Evolutionary conservation across 2,113 vertebrate species (phyloP).

Genomic region (Phrynosoma blainvillii): DNA sequence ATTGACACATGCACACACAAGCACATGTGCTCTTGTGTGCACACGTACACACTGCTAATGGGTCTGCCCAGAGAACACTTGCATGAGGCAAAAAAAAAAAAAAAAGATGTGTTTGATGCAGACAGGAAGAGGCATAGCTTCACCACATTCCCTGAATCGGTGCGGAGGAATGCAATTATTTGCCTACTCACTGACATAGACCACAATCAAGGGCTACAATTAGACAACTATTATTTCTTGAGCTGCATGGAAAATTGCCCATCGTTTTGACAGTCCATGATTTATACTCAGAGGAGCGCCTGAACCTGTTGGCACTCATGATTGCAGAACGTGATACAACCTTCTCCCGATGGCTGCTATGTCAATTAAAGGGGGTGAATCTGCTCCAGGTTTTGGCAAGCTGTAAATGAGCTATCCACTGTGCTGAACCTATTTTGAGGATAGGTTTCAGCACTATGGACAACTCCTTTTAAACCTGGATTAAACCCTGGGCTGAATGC

Average conservation of each 20-base stretch:
- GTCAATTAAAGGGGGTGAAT: too few species aligned
- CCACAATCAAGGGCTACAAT: slow-evolving; percentile 73
- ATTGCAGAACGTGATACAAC: slow-evolving; percentile 30
- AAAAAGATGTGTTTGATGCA: slow-evolving; percentile 67
- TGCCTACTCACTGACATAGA: slow-evolving; percentile 63
- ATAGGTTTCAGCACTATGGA: too few species aligned
- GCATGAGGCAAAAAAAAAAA: slow-evolving; percentile 30
- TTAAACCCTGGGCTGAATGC: too few species aligned
- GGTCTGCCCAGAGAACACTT: slow-evolving; percentile 46
- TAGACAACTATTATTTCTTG: slow-evolving; percentile 71
- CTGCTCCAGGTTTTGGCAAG: too few species aligned
- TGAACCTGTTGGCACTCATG: slow-evolving; percentile 38
- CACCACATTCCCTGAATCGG: slow-evolving; percentile 65
- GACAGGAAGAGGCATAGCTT: slow-evolving; percentile 63
- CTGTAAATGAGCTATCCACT: too few species aligned
- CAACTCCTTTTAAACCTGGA: too few species aligned
- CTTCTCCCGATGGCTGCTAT: too few species aligned
- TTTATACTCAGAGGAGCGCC: slow-evolving; percentile 54
- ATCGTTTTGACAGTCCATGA: slow-evolving; percentile 62
- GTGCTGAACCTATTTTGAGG: too few species aligned
- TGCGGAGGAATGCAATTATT: slow-evolving; percentile 74
- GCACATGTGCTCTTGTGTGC: not conserved
- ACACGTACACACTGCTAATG: slow-evolving; percentile 36
- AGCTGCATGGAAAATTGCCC: slow-evolving; percentile 67
- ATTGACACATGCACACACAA: not conserved